Conservation (phyloP, 53 echinoderm and acorn worm species). For the Luidia sarsii region DNA sequence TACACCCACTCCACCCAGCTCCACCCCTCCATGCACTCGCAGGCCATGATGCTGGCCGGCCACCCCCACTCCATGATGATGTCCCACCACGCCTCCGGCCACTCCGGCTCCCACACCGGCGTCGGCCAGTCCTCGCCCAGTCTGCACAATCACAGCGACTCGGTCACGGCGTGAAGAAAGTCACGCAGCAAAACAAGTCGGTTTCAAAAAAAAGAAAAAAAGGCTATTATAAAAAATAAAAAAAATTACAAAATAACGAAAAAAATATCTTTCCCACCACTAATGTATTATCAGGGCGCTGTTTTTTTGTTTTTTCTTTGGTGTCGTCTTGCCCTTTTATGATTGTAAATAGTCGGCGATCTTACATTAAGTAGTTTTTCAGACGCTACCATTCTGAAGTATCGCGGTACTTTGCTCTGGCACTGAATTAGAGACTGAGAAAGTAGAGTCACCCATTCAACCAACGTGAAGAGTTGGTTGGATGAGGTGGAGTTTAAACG, state of each 20-base stretch:
- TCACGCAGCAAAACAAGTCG: neutral
- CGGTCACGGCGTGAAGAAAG: slow-evolving; percentile 30
- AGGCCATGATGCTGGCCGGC: slow-evolving; percentile 57
- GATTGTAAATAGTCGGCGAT: neutral
- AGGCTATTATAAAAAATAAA: neutral
- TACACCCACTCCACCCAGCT: slow-evolving; percentile 75
- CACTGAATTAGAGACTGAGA: neutral
- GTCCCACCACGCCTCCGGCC: slow-evolving; percentile 51
- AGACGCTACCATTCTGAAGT: neutral
- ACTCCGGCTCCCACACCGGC: slow-evolving; percentile 13
- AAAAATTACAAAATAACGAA: neutral
- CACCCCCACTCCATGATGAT: slow-evolving; percentile 64
- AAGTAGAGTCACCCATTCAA: neutral
- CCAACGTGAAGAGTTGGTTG: neutral
- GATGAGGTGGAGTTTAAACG: too few species aligned
- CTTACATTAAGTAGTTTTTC: neutral
- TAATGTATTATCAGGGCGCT: too few species aligned
- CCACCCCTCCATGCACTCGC: slow-evolving; percentile 76
- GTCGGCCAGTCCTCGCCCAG: slow-evolving; percentile 44
- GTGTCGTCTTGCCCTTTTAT: neutral
- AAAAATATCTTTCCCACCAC: too few species aligned
- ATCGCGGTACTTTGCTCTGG: neutral
- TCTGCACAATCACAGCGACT: slow-evolving; percentile 47
- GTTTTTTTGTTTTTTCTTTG: neutral
- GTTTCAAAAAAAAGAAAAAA: too few species aligned